Evolutionary conservation across 2,888 invertebrate species (phyloP), one percentile per base, ranked within the genome.

Genomic region (Drosophila kanekoi): DNA sequence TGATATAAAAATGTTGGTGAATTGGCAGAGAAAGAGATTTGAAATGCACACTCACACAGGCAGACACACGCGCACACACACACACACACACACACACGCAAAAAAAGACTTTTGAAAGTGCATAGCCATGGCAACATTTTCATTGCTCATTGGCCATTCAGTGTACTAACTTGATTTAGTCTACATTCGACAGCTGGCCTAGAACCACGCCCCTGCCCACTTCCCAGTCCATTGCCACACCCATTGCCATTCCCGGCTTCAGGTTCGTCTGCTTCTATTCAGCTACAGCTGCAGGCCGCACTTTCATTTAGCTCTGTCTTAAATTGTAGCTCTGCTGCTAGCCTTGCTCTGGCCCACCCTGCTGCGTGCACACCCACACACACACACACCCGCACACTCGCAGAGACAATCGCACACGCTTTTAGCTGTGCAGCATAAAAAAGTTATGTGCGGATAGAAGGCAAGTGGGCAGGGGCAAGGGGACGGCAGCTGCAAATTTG

Each of bases 401-500:
- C 14, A 18, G 6, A 13, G 11, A 32, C 3, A 47, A 20, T 18
- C 28, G 41, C 23, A 51, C 43, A 38, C n/a, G 38, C 40, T 18
- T 43, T 10, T 16, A 40, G 8, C 10, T n/a, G 4, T 16, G 40
- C 40, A 4, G 10, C n/a, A 38, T 6, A n/a, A 6, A 38, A 35
- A 35, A 35, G 13, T 13, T 13, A 16, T 52, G 18, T 52, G 52
- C 38, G 40, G 52, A 52, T 16, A 40, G 35, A 38, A 10, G 16
- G 56, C 14, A 20, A 43, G 11, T n/a, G 38, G 16, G 43, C 28
- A 10, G 57, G 5, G 18, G 35, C 3, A 23, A 18, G 9, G 54
- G 48, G 54, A 47, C 62, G 72, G 68, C 48, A 71, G 80, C 72
- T 84, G 66, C 64, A 72, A 84, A 69, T 81, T 79, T 87, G 87